Percentiles rank a stretch among this genome's conserved stretches.
Conservation (phyloP, 1,140 invertebrate genomes). For the Meloidogyne exigua region DNA sequence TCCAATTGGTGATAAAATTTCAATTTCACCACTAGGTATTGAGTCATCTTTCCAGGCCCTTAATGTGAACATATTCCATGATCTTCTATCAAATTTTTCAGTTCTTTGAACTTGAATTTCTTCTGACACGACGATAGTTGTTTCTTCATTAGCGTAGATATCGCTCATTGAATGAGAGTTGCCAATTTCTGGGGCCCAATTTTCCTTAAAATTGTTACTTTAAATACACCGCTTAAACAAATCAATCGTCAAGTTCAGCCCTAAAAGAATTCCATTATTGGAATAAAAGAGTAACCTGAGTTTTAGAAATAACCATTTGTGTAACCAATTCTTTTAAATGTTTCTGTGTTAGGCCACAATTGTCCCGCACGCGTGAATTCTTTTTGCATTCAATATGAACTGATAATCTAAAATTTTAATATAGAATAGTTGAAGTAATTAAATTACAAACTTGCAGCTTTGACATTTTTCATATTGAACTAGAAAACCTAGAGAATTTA, state of each 20-base stretch:
- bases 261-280: not conserved
- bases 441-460: constrained; percentile 47
- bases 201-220: constrained; percentile 36
- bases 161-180: constrained; percentile 47
- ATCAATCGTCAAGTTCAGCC: no score
- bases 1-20: constrained; percentile 51
- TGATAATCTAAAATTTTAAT: constrained; percentile 33
- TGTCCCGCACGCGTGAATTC: constrained; percentile 44
- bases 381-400: constrained; percentile 45
- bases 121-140: constrained; percentile 5
- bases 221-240: not conserved
- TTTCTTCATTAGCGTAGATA: constrained; percentile 38
- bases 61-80: constrained; percentile 61
- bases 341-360: constrained; percentile 50
- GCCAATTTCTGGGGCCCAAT: constrained; percentile 51
- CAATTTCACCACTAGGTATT: constrained; percentile 50
- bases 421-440: constrained; percentile 24
- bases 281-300: constrained; percentile 27
- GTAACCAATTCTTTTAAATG: constrained; percentile 49
- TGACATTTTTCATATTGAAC: constrained; percentile 48
- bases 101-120: constrained; percentile 39
- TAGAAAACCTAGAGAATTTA: constrained; percentile 36
- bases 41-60: constrained; percentile 57
- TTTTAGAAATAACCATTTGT: constrained; percentile 51
- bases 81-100: constrained; percentile 54